Conservation (phyloP, 1,140 invertebrate species). For the Penaeus japonicus region DNA sequence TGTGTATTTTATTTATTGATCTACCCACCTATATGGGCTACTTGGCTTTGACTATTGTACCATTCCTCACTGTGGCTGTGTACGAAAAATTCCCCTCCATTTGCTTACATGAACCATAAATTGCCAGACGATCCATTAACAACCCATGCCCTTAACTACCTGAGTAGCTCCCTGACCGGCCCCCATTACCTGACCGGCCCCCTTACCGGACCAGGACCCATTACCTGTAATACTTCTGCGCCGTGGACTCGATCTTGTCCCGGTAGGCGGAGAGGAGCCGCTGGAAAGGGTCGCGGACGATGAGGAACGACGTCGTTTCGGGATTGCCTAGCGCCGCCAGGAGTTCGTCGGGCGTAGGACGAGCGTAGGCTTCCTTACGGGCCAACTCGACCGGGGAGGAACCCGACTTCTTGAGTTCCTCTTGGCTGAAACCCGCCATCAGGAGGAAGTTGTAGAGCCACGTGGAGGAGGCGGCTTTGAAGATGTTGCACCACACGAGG, state of each 20-base stretch:
- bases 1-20: too few species aligned
- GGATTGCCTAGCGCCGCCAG: conserved; percentile 59
- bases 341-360: neutral
- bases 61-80: too few species aligned
- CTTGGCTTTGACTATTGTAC: too few species aligned
- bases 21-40: too few species aligned
- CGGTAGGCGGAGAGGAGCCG: conserved; percentile 68
- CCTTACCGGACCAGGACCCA: neutral
- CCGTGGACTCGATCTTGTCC: conserved; percentile 66
- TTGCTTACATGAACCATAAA: too few species aligned
- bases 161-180: too few species aligned
- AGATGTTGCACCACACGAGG: conserved; percentile 85
- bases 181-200: too few species aligned
- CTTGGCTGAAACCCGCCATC: conserved; percentile 66
- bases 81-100: too few species aligned
- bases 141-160: too few species aligned
- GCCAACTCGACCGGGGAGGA: conserved; percentile 1
- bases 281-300: conserved; percentile 68
- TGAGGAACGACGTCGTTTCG: conserved; percentile 61
- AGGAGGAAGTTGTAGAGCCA: conserved; percentile 80
- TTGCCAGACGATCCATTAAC: too few species aligned
- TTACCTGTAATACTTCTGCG: conserved; percentile 4
- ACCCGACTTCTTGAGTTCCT: conserved; percentile 56
- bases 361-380: neutral
- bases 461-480: conserved; percentile 84